phyloP scores from a whole-genome alignment of 2,113 vertebrate species.

The Miniopterus natalensis region DNA sequence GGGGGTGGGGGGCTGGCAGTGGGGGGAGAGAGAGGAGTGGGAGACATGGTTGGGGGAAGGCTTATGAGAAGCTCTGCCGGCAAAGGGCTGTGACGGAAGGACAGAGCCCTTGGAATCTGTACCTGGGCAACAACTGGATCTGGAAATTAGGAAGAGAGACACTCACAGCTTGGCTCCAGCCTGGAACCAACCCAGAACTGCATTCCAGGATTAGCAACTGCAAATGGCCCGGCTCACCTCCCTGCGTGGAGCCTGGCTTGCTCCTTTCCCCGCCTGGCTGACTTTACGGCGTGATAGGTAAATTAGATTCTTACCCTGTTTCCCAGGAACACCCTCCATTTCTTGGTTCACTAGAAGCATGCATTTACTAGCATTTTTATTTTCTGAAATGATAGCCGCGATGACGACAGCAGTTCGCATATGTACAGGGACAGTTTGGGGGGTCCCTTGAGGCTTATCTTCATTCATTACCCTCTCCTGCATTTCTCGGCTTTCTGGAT shows the following conservation, averaged over 20 bases:
- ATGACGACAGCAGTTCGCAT: background rate
- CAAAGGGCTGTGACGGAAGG: too few relatives aligned
- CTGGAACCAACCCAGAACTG: background rate
- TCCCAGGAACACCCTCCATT: background rate
- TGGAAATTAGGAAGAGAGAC: background rate
- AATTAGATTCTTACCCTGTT: background rate
- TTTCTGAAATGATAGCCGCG: background rate
- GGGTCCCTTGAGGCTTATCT: background rate
- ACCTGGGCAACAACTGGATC: background rate
- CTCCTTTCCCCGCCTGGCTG: background rate
- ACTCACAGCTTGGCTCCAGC: background rate
- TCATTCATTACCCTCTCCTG: background rate
- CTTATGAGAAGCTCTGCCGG: rapidly evolving
- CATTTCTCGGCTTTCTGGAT: background rate
- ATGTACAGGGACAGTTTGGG: background rate
- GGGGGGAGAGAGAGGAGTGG: too few relatives aligned
- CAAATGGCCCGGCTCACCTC: background rate
- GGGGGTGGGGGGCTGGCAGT: background rate
- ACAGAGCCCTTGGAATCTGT: background rate
- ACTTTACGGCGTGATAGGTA: background rate
- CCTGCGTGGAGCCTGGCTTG: background rate
- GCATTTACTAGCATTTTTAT: background rate
- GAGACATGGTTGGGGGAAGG: background rate
- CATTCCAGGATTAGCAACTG: background rate
- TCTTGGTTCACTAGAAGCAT: background rate